A percentile compares a stretch with the other conserved stretches of the same genome.
phyloP scores from a whole-genome alignment of 30 jellyfish, hydroid and myxozoan species.

The Pseudorhiza aurosa region DNA sequence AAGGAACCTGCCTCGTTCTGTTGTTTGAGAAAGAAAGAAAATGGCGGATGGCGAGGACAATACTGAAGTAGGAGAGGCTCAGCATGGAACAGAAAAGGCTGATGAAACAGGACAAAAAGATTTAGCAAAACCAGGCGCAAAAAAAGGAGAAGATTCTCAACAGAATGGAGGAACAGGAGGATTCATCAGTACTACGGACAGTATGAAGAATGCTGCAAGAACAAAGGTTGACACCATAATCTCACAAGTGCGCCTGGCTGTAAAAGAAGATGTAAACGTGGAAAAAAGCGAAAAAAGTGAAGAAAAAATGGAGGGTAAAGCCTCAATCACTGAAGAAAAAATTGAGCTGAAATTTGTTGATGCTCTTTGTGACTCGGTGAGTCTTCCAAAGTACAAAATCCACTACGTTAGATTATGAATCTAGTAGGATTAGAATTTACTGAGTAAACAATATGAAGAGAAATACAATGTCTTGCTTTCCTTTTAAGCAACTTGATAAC shows the following conservation, averaged over 20 bases:
- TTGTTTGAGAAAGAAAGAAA: constrained; percentile 13
- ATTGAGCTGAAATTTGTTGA: constrained; percentile 31
- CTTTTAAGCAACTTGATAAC: no score
- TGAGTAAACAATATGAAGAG: no score
- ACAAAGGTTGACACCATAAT: constrained; percentile 60
- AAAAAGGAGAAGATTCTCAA: background rate
- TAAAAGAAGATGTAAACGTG: background rate
- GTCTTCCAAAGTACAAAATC: no score
- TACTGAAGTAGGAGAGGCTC: background rate
- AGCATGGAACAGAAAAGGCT: background rate
- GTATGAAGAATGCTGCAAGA: constrained; percentile 69
- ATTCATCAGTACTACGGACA: constrained; percentile 52
- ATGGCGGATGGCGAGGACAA: constrained; percentile 62
- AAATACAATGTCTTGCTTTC: no score
- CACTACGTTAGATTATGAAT: no score
- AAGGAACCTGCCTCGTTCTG: constrained; percentile 49
- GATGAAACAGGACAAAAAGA: background rate
- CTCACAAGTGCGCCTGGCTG: constrained; percentile 40
- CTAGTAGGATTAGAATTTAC: no score
- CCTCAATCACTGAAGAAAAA: background rate
- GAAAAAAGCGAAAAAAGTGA: background rate
- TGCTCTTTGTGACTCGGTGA: constrained; percentile 65
- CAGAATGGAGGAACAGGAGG: background rate
- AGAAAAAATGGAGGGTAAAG: background rate
- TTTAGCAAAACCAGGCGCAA: constrained; percentile 10